Evolutionary conservation across 2,113 vertebrate genomes (phyloP).

Genomic region (Candoia aspera): DNA sequence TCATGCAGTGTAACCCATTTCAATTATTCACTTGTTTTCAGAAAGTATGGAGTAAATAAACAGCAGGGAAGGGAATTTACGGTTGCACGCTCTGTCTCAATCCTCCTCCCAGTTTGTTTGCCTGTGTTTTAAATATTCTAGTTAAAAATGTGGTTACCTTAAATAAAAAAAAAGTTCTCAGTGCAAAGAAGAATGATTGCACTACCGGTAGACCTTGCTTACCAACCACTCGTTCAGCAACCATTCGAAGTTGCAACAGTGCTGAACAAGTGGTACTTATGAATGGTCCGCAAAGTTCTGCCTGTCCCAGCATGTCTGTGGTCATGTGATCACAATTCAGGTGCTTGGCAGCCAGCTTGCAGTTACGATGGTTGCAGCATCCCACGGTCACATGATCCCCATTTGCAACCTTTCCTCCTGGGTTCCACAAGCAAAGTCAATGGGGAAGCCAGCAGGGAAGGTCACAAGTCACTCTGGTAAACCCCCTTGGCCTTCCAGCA

Average conservation of each 20-base stretch:
- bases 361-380: not conserved
- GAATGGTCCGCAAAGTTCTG: not conserved
- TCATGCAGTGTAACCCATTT: not conserved
- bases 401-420: not conserved
- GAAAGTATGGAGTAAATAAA: not conserved
- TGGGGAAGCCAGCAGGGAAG: not conserved
- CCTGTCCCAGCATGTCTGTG: not conserved
- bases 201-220: not conserved
- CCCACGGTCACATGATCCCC: not conserved
- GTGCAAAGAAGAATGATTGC: not conserved
- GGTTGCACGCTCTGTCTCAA: not conserved
- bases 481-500: too few species aligned
- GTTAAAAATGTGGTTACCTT: not conserved
- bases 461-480: not conserved
- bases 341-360: not conserved
- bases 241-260: not conserved
- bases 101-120: not conserved
- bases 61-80: not conserved
- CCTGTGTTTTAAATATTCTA: not conserved
- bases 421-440: not conserved
- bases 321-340: too few species aligned
- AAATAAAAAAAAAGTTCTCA: not conserved
- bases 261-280: not conserved
- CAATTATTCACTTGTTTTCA: not conserved
- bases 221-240: not conserved